Evolutionary conservation across 2,113 vertebrate genomes (phyloP), one percentile per base, ranked within the genome.

Genomic region (Coracopsis vasa): DNA sequence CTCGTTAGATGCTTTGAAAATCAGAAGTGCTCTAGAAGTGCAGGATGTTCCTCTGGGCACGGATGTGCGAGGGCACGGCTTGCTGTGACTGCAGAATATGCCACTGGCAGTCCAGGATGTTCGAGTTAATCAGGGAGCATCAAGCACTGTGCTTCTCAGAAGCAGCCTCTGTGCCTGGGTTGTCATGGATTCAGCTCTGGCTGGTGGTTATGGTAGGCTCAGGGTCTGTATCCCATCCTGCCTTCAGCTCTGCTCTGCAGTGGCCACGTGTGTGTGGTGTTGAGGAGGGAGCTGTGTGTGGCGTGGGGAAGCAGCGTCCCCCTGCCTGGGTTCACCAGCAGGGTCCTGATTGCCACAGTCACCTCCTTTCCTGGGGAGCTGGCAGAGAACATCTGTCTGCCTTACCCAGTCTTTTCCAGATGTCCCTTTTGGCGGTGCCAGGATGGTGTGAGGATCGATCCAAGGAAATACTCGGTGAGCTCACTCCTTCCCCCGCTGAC

Each of bases 121-220:
- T 86, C 6, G 1, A 37, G 75, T 58, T 83, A 69, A 78, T 83
- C 86, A 62, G 88, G 82, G 81, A 86, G 62, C 23, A 3, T 41
- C 88, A 42, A 56, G 86, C 88, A 37, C 19, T 0, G 11, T 29
- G 35, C 71, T 82, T 42, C 75, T 94, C 83, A 45, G 71, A 70
- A 45, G 39, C 67, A 53, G 53, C 24, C 17, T 3, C 50, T 51
- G 48, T 77, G 70, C 60, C 69, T 77, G 83, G 72, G 91, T 94
- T 96, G 93, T 94, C 95, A 94, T 88, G 94, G 92, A 93, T 88
- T 94, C 92, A 29, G 82, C 75, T 94, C 90, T 78, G 90, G 64
- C 67, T 92, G 88, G 64, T 86, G 88, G 64, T 80, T 69, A 67
- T 64, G 75, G 44, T 60, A 88, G 84, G 66, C 48, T 82, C 53